These are phyloP conservation scores for Seriola quinqueradiata DNA, from an alignment of 2,113 vertebrate species.

Conservation along the genomic window DNA sequence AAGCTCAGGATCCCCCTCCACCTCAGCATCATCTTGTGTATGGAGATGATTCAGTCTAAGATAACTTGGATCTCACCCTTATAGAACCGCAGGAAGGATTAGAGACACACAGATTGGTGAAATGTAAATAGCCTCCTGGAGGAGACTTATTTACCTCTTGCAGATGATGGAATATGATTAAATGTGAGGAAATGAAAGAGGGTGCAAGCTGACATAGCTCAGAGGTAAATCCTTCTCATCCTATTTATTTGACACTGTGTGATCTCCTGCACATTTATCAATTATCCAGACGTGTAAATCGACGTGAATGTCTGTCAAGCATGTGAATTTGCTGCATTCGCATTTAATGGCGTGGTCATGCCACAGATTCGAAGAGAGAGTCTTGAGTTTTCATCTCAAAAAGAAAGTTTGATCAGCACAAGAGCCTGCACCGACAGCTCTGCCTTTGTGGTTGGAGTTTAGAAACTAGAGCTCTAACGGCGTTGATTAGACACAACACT, in stretches of 20 bases:
- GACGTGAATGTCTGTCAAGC: conserved; percentile 5
- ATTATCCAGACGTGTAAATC: conserved; percentile 34
- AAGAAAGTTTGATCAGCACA: too few species aligned
- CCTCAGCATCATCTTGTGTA: conserved; percentile 26
- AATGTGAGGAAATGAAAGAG: conserved; percentile 50
- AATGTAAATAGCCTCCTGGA: conserved; percentile 71
- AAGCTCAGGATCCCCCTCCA: conserved; percentile 26
- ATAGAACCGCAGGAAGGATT: conserved; percentile 55
- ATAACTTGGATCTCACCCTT: conserved; percentile 48
- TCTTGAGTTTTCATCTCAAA: background rate
- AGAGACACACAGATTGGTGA: conserved; percentile 50
- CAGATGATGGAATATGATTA: conserved; percentile 63
- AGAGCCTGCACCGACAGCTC: background rate
- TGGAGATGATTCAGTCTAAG: conserved; percentile 41
- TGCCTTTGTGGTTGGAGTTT: conserved; percentile 15
- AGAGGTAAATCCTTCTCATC: conserved; percentile 61
- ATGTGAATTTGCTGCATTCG: background rate
- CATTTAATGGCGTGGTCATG: conserved; percentile 3
- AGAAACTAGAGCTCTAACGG: conserved; percentile 8
- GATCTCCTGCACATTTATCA: conserved; percentile 50
- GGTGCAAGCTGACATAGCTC: conserved; percentile 35
- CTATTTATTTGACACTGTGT: conserved; percentile 51
- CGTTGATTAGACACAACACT: conserved; percentile 45
- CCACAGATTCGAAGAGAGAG: background rate
- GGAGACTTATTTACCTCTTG: conserved; percentile 59